Conservation (phyloP, 2,888 invertebrate species). For the Heliconius ethilla region DNA sequence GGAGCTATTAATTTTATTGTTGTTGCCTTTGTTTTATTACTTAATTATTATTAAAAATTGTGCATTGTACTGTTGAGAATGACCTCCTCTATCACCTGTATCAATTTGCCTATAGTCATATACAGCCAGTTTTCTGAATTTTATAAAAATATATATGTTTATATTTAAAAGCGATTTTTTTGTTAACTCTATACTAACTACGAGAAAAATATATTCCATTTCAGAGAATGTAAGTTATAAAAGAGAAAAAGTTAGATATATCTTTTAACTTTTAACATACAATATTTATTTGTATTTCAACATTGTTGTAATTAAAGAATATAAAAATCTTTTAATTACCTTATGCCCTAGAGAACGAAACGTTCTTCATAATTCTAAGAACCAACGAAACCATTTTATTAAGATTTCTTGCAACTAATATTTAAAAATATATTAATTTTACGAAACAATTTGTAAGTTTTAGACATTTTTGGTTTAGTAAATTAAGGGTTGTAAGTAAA, state of each 20-base stretch:
- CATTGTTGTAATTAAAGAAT: neutral
- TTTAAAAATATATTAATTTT: slow-evolving; percentile 21
- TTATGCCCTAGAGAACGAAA: neutral
- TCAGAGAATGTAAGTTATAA: too few relatives aligned
- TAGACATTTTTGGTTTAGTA: slow-evolving; percentile 54
- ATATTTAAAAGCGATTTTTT: too few relatives aligned
- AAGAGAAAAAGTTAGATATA: too few relatives aligned
- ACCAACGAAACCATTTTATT: slow-evolving; percentile 4
- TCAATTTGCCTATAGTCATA: too few relatives aligned
- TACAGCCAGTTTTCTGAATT: too few relatives aligned
- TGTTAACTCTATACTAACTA: neutral
- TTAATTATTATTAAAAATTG: neutral
- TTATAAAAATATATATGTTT: too few relatives aligned
- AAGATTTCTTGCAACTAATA: neutral
- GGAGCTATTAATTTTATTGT: slow-evolving; percentile 30
- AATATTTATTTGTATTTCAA: neutral
- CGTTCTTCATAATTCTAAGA: slow-evolving; percentile 8
- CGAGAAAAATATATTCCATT: neutral
- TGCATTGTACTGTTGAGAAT: neutral
- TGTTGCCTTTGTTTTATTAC: slow-evolving; percentile 6
- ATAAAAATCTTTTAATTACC: neutral
- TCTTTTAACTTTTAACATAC: too few relatives aligned
- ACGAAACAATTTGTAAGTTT: slow-evolving; percentile 57
- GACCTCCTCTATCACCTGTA: too few relatives aligned
- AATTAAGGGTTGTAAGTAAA: slow-evolving; percentile 62